Base-by-base conservation (phyloP, 35 echinoderm and acorn worm genomes). In the Heliocidaris tuberculata region DNA sequence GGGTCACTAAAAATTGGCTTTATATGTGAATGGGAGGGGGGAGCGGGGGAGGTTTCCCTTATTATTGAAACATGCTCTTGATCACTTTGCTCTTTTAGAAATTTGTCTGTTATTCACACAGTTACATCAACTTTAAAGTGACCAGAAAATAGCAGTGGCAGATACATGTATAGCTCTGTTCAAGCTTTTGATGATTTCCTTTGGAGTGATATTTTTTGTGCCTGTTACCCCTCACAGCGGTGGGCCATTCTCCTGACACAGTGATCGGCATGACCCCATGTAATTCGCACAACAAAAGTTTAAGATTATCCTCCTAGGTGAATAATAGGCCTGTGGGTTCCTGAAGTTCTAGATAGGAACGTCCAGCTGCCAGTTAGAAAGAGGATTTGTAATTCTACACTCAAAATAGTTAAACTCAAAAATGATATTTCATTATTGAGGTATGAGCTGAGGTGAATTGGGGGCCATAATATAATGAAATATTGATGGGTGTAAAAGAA, bases 321-420 rank as follows among this genome's bases (percentile, higher is more conserved):
- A 78, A 78, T 78, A 21, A 56, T 27, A 27, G 65, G 27, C 65
- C 19, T 56, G 52, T 56, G 65, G 65, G 65, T 78, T 19, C 21
- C 7, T 8, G 27, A 7, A 78, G 65, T n/a, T 78, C 21, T 78
- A 27, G 65, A 78, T 78, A 13, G 3, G 21, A n/a, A 78, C 65
- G 21, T 78, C 65, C 65, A 78, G 65, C 65, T 78, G 65, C 65
- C 21, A 78, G 6, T 78, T 19, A n/a, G 65, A 78, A 78, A 78
- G 65, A 78, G 65, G 65, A 78, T 78, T 78, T 78, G 65, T 78
- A 78, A 78, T 78, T 19, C 65, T 78, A 78, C 65, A 78, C 65
- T 19, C 4, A n/a, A 78, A 70, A 78, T 78, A 78, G 65, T 78
- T n/a, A 4, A 24, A n/a, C 17, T 7, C n/a, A 78, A 78, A 78